Evolutionary conservation across 2,888 invertebrate species (phyloP).

Genomic region (Drosophila helvetica): DNA sequence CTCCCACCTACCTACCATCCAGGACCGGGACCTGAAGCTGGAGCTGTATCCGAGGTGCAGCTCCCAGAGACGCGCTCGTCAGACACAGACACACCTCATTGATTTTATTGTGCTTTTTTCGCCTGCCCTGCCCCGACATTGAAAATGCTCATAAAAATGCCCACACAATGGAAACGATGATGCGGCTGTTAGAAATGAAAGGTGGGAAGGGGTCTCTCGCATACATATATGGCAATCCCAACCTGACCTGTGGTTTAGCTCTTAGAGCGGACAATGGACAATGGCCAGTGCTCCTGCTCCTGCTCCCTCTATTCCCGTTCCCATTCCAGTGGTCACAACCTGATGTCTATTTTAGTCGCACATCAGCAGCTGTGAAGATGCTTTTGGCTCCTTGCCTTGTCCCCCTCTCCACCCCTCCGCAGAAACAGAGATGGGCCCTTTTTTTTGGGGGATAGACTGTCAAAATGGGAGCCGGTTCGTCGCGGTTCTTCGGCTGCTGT

Average conservation of each 20-base stretch:
- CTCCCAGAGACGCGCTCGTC: slow-evolving; percentile 23
- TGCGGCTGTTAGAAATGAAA: slow-evolving; percentile 61
- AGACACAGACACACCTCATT: slow-evolving; percentile 79
- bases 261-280: slow-evolving; percentile 39
- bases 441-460: slow-evolving; percentile 45
- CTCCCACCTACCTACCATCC: slow-evolving; percentile 10
- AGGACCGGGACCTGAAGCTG: slow-evolving; percentile 23
- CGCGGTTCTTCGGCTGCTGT: slow-evolving; percentile 15
- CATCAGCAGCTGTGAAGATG: slow-evolving; percentile 29
- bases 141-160: slow-evolving; percentile 79
- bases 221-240: slow-evolving; percentile 4
- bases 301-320: background rate
- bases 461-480: slow-evolving; percentile 21
- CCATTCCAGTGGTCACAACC: slow-evolving; percentile 59
- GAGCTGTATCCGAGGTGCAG: slow-evolving; percentile 59
- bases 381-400: slow-evolving; percentile 47
- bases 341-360: slow-evolving; percentile 67
- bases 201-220: slow-evolving; percentile 27
- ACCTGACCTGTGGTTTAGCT: slow-evolving; percentile 33
- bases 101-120: slow-evolving; percentile 81
- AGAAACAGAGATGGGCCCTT: no score
- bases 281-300: background rate
- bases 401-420: no score
- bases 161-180: slow-evolving; percentile 78
- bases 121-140: slow-evolving; percentile 52